Base-by-base conservation (phyloP, 1,140 invertebrate species). In the Sarcophaga bullata region DNA sequence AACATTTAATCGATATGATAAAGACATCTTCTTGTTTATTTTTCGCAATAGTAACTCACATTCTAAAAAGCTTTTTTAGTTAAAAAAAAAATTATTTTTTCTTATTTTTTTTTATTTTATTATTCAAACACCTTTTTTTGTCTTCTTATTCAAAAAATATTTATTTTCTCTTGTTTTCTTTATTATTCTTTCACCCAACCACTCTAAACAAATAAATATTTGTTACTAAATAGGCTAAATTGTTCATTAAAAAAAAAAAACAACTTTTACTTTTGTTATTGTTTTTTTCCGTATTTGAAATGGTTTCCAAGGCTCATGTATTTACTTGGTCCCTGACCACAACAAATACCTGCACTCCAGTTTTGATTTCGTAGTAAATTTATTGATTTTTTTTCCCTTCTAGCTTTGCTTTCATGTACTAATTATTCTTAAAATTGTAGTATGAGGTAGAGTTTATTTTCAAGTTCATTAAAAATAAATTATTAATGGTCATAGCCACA, bases 1-100 rank as follows among this genome's bases (percentile, higher is more conserved):
- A 47, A 76, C 48, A 15, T 76, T 76, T 49, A 49, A 48, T 76
- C 48, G 46, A 49, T 76, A 76, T 76, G 48, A 76, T 48, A 76
- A n/a, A 76, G 37, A 48, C 15, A 10, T 76, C 47, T 1, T 76
- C 15, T 9, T 19, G 62, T 19, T 68, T 19, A n/a, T n/a, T 68
- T 68, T 68, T 68, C 62, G 62, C 62, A 68, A 68, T 68, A 68
- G 11, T 68, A 19, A 68, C 62, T 68, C 10, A 11, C 6, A 15
- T 68, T 68, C 19, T 37, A 37, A 4, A 37, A 37, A 37, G 62
- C 62, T 68, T 68, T 68, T 37, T 37, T 68, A n/a, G n/a, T 68
- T 68, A 5, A 0, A 19, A 68, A 17, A 68, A 68, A 68, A 68
- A 68, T 2, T 7, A n/a, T 68, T 68, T 68, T 68, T 19, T 68